Base-by-base conservation (phyloP, 2,888 invertebrate species). In the Sialis lutaria region DNA sequence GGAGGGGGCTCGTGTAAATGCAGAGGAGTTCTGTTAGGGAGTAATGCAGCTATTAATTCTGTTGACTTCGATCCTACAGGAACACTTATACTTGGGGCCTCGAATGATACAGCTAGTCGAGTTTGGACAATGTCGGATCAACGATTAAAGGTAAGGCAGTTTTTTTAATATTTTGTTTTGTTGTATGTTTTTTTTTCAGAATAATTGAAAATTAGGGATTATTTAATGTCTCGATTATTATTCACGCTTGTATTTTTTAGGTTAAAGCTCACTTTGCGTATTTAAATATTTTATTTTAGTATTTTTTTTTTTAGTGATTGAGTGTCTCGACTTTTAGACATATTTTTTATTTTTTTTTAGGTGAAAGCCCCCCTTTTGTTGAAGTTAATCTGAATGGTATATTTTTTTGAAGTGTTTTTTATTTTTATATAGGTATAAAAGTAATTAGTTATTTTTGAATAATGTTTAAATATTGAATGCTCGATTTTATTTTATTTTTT, bases 11-110 rank as follows among this genome's bases (percentile, higher is more conserved):
- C 70, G 42, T 73, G 74, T 52, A 87, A 88, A 58, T 76, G 72
- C 54, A 79, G 78, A 62, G 89, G 87, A 30, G 75, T 80, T 42
- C 71, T 98, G 50, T 81, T 85, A 30, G 97, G 97, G 6, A 92
- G 93, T 58, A 97, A 96, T 67, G 91, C 90, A 13, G 90, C 88
- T 44, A 86, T 98, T 22, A 95, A 92, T 79, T 89, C 93, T 1
- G 81, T 98, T 49, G 96, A 97, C 63, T 95, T 95, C 64, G 95
- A 97, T 66, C 74, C 83, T 39, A 89, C 92, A 48, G 93, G 92
- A 46, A 76, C 80, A 8, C 75, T 82, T 58, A 74, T 95, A 50
- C 74, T 97, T 47, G 97, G 87, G 10, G 90, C 96, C 42, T 95
- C 95, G 40, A 93, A 92, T 65, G 98, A 98, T 69, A 92, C 87